Percentiles rank a stretch among this genome's conserved stretches.
Conservation (phyloP, 2,888 invertebrate genomes). For the Callyntrura guangdongensis region DNA sequence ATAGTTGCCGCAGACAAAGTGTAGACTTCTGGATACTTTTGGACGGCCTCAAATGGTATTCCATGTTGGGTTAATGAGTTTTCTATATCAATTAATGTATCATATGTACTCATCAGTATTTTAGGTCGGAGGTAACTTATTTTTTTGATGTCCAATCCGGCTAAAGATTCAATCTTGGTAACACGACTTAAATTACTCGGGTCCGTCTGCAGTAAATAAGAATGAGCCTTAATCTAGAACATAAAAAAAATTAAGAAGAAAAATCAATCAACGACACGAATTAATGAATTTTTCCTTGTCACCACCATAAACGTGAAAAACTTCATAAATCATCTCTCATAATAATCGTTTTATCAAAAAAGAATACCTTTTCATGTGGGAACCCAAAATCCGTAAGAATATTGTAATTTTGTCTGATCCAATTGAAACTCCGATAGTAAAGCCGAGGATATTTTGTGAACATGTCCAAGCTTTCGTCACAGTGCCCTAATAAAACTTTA, state of each 20-base stretch:
- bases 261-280: too few species aligned
- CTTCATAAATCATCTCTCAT: too few species aligned
- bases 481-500: conserved; percentile 86
- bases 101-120: conserved; percentile 88
- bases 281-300: too few species aligned
- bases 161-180: conserved; percentile 87
- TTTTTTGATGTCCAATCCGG: conserved; percentile 88
- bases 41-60: conserved; percentile 88
- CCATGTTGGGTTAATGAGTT: conserved; percentile 88
- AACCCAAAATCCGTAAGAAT: conserved; percentile 86
- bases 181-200: conserved; percentile 88
- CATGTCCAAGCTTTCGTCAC: conserved; percentile 86
- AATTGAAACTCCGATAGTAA: conserved; percentile 87
- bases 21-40: conserved; percentile 88
- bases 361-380: conserved; percentile 26
- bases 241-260: too few species aligned
- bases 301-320: too few species aligned
- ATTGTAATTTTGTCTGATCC: conserved; percentile 88
- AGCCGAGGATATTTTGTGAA: conserved; percentile 86
- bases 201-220: conserved; percentile 88
- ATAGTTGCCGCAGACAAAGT: conserved; percentile 89
- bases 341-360: too few species aligned
- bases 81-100: conserved; percentile 88
- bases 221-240: conserved; percentile 88
- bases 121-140: conserved; percentile 88